Conservation (phyloP, 2,113 vertebrate species). For the Myiopsitta monachus region DNA sequence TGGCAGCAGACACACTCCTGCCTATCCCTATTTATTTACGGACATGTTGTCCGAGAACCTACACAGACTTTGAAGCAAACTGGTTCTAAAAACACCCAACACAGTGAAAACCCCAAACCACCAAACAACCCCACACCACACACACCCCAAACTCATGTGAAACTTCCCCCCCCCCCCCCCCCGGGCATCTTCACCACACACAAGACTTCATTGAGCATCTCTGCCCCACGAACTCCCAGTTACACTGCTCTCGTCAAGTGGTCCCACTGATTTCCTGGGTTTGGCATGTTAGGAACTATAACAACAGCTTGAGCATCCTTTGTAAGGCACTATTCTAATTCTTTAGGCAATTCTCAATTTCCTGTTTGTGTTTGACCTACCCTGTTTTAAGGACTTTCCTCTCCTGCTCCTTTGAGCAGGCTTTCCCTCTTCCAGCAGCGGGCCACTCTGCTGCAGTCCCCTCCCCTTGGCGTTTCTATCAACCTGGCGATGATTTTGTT, state of each 20-base stretch:
- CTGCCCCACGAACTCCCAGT: too few species aligned
- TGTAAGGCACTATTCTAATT: not conserved
- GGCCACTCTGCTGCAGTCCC: not conserved
- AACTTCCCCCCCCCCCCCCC: not conserved
- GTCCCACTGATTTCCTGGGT: not conserved
- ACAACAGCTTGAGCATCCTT: not conserved
- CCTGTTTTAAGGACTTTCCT: not conserved
- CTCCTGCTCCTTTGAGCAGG: not conserved
- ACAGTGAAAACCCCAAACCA: not conserved
- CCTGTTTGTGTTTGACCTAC: not conserved
- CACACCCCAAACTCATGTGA: not conserved
- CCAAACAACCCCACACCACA: too few species aligned
- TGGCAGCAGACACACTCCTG: not conserved
- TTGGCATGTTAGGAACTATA: not conserved
- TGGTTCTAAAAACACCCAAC: not conserved
- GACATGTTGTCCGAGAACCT: not conserved
- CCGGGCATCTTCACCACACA: not conserved
- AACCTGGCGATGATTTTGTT: not conserved
- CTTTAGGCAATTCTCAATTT: not conserved
- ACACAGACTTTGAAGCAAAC: not conserved
- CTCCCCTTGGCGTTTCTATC: not conserved
- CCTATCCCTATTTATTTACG: not conserved
- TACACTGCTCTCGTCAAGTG: fast-evolving
- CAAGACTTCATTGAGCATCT: not conserved
- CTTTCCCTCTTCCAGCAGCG: not conserved